phyloP scores from a whole-genome alignment of 1,140 invertebrate species.

The Stegodyphus mimosarum region DNA sequence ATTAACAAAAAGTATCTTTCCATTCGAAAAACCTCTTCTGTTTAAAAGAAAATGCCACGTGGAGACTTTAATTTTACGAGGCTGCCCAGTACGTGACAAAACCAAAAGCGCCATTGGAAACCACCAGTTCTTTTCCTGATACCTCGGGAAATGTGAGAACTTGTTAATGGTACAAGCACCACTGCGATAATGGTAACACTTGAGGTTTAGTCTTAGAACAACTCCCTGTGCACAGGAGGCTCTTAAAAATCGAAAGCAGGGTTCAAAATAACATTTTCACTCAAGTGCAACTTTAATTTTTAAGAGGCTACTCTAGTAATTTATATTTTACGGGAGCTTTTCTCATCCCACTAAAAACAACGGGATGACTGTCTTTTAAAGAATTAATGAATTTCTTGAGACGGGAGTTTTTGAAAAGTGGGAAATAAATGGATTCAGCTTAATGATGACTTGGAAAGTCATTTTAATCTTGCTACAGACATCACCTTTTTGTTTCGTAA shows the following conservation, averaged over 20 bases:
- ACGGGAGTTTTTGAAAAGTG: too few species aligned
- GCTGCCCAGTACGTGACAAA: slow-evolving; percentile 22
- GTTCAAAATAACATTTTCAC: slow-evolving; percentile 25
- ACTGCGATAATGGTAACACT: slow-evolving; percentile 54
- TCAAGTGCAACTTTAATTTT: slow-evolving; percentile 57
- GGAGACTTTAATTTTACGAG: slow-evolving; percentile 45
- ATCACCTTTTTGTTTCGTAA: too few species aligned
- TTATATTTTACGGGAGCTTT: slow-evolving; percentile 38
- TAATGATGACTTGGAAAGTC: too few species aligned
- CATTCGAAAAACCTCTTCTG: too few species aligned
- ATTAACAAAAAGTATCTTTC: too few species aligned
- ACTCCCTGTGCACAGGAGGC: background rate
- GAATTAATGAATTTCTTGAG: slow-evolving; percentile 23
- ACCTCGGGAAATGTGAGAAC: slow-evolving; percentile 40
- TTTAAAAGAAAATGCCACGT: too few species aligned
- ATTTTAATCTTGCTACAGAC: too few species aligned
- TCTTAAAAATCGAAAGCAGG: slow-evolving; percentile 11
- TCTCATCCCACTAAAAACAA: slow-evolving; percentile 46
- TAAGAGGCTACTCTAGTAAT: slow-evolving; percentile 46
- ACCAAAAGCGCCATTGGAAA: background rate
- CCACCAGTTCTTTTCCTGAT: slow-evolving; percentile 9
- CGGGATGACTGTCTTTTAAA: background rate
- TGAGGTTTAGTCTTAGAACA: background rate
- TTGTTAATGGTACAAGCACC: slow-evolving; percentile 47
- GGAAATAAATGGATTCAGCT: too few species aligned